phyloP scores from a whole-genome alignment of 1,140 invertebrate genomes.

The Calosoma granatense region DNA sequence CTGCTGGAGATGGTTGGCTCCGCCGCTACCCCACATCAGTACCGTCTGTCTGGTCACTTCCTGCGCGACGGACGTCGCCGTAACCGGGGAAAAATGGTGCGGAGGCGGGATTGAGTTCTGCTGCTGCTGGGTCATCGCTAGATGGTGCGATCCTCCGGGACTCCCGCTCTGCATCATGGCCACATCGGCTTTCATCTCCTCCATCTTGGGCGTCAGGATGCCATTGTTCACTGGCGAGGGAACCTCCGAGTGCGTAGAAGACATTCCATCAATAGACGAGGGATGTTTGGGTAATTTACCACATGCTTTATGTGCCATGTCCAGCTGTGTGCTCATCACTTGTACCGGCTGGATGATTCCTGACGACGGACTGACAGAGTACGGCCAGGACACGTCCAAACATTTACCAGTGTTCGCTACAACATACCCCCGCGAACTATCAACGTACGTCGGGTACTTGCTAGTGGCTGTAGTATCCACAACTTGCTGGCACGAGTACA shows the following conservation, averaged over 20 bases:
- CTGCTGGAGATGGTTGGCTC: constrained; percentile 28
- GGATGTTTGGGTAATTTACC: constrained; percentile 42
- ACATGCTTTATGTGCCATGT: constrained; percentile 29
- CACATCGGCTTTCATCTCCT: constrained; percentile 50
- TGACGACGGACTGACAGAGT: constrained; percentile 37
- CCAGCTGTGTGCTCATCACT: constrained; percentile 34
- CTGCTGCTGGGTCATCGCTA: constrained; percentile 35
- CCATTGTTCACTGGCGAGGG: constrained; percentile 44
- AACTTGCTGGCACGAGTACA: constrained; percentile 50
- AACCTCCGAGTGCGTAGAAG: constrained; percentile 42
- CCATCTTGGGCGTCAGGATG: constrained; percentile 50
- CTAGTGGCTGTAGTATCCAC: constrained; percentile 33
- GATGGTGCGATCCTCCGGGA: constrained; percentile 33
- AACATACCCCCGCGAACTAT: constrained; percentile 42
- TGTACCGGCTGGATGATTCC: constrained; percentile 40
- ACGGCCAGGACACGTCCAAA: constrained; percentile 35
- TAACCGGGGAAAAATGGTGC: constrained; percentile 37
- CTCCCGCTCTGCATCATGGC: constrained; percentile 32
- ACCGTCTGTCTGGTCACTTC: constrained; percentile 69
- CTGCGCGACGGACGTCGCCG: constrained; percentile 21
- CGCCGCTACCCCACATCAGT: constrained; percentile 68
- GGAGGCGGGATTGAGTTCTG: constrained; percentile 35
- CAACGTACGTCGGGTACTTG: constrained; percentile 37
- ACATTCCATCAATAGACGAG: constrained; percentile 40
- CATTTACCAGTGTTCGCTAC: constrained; percentile 38